Base-by-base conservation (phyloP, 2,797 vertebrate species). In the Pseudopleuronectes americanus region DNA sequence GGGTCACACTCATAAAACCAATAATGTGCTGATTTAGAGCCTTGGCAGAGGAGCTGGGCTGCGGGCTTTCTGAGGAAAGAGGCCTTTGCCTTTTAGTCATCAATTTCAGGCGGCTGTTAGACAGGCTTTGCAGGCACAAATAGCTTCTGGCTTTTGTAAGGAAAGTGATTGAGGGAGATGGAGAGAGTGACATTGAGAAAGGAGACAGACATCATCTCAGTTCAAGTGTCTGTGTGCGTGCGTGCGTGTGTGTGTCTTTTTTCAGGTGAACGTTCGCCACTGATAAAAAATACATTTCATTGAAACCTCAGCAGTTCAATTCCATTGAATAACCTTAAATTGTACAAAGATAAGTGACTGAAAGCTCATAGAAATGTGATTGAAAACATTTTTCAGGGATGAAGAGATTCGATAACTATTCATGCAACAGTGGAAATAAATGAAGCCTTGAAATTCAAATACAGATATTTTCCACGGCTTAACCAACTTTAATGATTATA, bases 11-110 rank as follows among this genome's bases (percentile, higher is more conserved):
- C 92, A 92, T 95, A 94, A 94, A 94, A 88, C 87, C 92, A 93
- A 94, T 95, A 95, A 94, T 93, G 80, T 90, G 53, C 75, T 94
- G 94, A 95, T 95, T 95, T 94, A 94, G 85, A 90, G 91, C 85
- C 81, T 58, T 70, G 60, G 72, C 68, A 54, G 63, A 86, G 65
- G 74, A 76, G 70, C 77, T 52, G 65, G 61, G 70, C 85, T 43
- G 63, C 75, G 66, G 75, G 75, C 80, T 84, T 71, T 80, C 79
- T 70, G 56, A 68, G 58, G 63, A 68, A 71, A 61, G 65, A 81
- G 68, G 73, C 71, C 77, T 80, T 76, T 68, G 66, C 79, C 74
- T 85, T 77, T 84, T 64, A 81, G 72, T 84, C 88, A 87, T 93
- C 79, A 89, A 93, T 93, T 88, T 92, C 74, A 73, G 81, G 76